Percentiles rank a stretch among this genome's conserved stretches.
These are phyloP conservation scores for Diplodus puntazzo DNA, from an alignment of 2,797 vertebrate species.

Conservation along the genomic window DNA sequence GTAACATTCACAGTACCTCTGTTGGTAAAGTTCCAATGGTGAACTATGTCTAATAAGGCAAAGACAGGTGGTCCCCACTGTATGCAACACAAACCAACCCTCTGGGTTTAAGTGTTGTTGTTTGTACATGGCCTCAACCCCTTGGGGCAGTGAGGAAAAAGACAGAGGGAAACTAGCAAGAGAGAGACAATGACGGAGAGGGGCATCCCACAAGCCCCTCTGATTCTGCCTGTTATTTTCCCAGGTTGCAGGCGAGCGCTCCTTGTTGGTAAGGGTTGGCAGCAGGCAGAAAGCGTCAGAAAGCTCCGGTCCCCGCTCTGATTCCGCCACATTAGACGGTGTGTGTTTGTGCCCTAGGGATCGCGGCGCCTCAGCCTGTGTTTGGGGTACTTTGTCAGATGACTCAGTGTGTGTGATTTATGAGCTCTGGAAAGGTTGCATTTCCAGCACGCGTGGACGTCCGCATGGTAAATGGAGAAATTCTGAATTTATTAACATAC, in stretches of 20 bases:
- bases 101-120: conserved; percentile 69
- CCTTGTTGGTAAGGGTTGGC: conserved; percentile 72
- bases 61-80: conserved; percentile 59
- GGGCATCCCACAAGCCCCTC: conserved; percentile 77
- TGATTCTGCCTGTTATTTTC: conserved; percentile 78
- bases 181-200: conserved; percentile 50
- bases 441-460: conserved; percentile 88
- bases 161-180: conserved; percentile 30
- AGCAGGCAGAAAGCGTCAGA: conserved; percentile 67
- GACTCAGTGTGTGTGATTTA: conserved; percentile 89
- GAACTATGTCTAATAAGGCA: conserved; percentile 62
- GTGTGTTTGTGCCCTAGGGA: conserved; percentile 89
- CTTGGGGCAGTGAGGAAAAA: conserved; percentile 50
- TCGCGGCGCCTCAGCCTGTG: conserved; percentile 84
- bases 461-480: conserved; percentile 91
- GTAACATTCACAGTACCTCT: conserved; percentile 29
- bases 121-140: conserved; percentile 67
- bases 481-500: conserved; percentile 93
- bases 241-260: conserved; percentile 62
- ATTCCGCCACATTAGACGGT: conserved; percentile 87
- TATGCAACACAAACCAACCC: conserved; percentile 54
- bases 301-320: conserved; percentile 78
- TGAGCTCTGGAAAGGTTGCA: conserved; percentile 90
- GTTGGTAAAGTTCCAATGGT: conserved; percentile 44
- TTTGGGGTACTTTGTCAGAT: conserved; percentile 90